Evolutionary conservation across 2,113 vertebrate species (phyloP).

Genomic region (Psilopogon haemacephalus): DNA sequence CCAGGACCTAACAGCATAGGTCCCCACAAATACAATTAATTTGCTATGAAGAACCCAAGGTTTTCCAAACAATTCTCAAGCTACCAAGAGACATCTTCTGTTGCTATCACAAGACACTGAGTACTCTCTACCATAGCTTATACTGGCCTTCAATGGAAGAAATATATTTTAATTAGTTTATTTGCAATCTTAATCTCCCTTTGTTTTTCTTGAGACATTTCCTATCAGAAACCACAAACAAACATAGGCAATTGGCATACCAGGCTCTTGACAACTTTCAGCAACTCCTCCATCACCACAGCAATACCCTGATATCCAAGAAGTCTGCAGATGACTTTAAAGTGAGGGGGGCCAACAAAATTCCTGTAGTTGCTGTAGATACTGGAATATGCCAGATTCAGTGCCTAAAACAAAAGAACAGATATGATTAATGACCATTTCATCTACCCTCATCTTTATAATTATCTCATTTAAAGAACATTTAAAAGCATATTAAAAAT

Average conservation of each 20-base stretch:
- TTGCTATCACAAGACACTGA: not conserved
- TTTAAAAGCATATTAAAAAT: not conserved
- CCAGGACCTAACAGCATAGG: not conserved
- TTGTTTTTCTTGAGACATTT: not conserved
- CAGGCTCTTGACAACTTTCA: constrained; percentile 91
- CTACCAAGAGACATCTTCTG: not conserved
- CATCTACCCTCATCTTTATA: not conserved
- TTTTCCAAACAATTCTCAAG: not conserved
- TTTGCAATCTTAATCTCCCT: not conserved
- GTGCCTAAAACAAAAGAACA: constrained; percentile 63
- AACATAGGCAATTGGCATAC: constrained; percentile 61
- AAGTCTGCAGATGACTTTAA: constrained; percentile 87
- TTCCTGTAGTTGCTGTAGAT: constrained; percentile 87
- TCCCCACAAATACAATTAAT: not conserved
- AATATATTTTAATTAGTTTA: not conserved
- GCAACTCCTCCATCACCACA: constrained; percentile 89
- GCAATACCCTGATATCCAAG: constrained; percentile 90
- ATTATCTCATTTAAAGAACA: not conserved
- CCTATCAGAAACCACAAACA: not conserved
- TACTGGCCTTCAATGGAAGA: not conserved
- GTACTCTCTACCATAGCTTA: not conserved
- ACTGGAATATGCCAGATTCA: constrained; percentile 88
- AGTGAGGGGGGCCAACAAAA: constrained; percentile 87
- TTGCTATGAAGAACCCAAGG: not conserved
- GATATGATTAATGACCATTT: not conserved